A percentile compares a stretch with the other conserved stretches of the same genome.
Conservation (phyloP, 2,888 invertebrate species). For the Oscheius sp. region DNA sequence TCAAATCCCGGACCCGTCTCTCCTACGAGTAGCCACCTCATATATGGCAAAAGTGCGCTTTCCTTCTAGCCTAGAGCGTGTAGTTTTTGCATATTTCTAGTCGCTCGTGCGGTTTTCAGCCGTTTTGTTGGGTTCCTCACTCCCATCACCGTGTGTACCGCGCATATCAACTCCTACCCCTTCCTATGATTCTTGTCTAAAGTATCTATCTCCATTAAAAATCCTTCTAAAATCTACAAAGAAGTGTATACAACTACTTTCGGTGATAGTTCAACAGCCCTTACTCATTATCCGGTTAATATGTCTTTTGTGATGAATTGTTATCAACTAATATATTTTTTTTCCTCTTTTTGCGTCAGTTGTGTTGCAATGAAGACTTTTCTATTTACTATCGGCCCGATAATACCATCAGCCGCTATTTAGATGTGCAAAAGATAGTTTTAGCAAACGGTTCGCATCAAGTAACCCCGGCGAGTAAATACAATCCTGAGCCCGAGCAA, state of each 20-base stretch:
- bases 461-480: too few species aligned
- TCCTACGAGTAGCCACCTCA: constrained; percentile 27
- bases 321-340: constrained; percentile 21
- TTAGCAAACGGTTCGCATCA: neutral
- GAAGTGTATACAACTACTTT: neutral
- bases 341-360: constrained; percentile 4
- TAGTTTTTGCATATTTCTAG: constrained; percentile 7
- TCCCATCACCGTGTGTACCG: constrained; percentile 31
- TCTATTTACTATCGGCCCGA: constrained; percentile 20
- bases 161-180: constrained; percentile 21
- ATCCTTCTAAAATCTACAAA: constrained; percentile 4
- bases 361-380: constrained; percentile 15
- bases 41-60: constrained; percentile 28
- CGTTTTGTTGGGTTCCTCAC: constrained; percentile 23
- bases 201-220: too few species aligned
- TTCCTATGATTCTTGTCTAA: constrained; percentile 10
- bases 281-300: neutral
- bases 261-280: constrained; percentile 2
- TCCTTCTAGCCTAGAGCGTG: constrained; percentile 24
- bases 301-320: constrained; percentile 20
- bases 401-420: neutral
- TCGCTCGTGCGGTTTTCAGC: constrained; percentile 23
- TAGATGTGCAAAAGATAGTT: neutral
- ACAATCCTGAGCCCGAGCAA: too few species aligned
- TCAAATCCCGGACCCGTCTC: constrained; percentile 1